Percentiles rank a stretch among this genome's conserved stretches.
These are phyloP conservation scores for Sarcophaga subvicina DNA, from an alignment of 2,888 invertebrate genomes.

Conservation along the genomic window DNA sequence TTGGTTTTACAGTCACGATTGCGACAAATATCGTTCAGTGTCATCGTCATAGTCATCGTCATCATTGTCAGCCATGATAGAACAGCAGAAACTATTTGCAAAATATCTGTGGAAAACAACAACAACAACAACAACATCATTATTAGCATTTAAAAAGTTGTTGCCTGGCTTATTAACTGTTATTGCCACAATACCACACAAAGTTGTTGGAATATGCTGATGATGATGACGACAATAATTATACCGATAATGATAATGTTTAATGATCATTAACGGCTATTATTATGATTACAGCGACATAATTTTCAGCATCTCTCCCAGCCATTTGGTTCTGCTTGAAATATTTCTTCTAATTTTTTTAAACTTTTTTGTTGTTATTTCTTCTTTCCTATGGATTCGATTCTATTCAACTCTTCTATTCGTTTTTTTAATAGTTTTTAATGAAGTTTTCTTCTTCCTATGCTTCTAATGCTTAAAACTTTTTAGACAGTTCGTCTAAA, in stretches of 20 bases:
- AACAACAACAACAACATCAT: neutral
- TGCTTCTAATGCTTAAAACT: conserved; percentile 20
- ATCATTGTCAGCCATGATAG: neutral
- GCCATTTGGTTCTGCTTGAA: conserved; percentile 57
- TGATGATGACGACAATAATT: conserved; percentile 10
- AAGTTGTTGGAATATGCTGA: neutral
- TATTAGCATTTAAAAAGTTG: conserved; percentile 13
- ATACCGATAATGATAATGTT: neutral
- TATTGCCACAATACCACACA: neutral
- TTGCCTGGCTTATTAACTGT: conserved; percentile 28
- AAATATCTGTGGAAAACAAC: too few relatives aligned
- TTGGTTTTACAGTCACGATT: conserved; percentile 62
- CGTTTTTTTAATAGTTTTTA: conserved; percentile 35
- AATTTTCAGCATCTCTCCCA: conserved; percentile 58
- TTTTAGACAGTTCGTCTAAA: conserved; percentile 56
- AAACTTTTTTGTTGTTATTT: conserved; percentile 37
- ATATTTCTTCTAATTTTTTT: conserved; percentile 36
- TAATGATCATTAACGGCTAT: conserved; percentile 46
- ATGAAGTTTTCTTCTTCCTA: neutral
- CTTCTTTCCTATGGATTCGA: neutral
- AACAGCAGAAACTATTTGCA: neutral
- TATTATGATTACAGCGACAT: conserved; percentile 59
- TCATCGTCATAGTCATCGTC: conserved; percentile 13
- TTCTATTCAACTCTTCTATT: neutral
- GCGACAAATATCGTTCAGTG: conserved; percentile 66